Percentiles rank a stretch among this genome's conserved stretches.
phyloP scores from a whole-genome alignment of 2,888 invertebrate species.

The Onchidella celtica region DNA sequence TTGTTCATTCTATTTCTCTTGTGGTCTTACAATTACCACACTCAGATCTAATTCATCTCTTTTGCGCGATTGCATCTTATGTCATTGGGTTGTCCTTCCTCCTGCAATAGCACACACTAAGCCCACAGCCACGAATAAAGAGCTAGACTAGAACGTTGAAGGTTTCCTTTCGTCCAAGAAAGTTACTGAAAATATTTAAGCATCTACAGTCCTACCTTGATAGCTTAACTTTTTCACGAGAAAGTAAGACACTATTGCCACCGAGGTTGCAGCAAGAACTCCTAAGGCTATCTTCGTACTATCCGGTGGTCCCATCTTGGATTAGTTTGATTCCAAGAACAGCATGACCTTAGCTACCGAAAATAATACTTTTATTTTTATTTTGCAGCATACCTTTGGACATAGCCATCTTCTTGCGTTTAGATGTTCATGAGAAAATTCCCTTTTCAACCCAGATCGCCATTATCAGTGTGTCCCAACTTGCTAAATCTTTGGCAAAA shows the following conservation, averaged over 20 bases:
- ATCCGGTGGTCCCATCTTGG: constrained; percentile 57
- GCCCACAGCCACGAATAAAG: too few species aligned
- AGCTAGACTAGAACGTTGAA: too few species aligned
- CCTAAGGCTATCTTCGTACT: constrained; percentile 59
- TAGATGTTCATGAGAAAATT: too few species aligned
- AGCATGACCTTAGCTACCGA: not conserved
- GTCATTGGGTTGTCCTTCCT: constrained; percentile 36
- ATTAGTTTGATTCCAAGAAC: constrained; percentile 1
- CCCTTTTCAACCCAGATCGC: too few species aligned
- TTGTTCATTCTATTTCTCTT: too few species aligned
- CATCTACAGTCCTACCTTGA: too few species aligned
- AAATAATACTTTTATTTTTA: not conserved
- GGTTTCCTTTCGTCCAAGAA: not conserved
- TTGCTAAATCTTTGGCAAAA: too few species aligned
- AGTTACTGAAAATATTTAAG: not conserved
- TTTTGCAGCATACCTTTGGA: not conserved
- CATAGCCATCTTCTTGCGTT: too few species aligned
- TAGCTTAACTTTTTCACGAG: constrained; percentile 50
- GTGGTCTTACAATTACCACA: too few species aligned
- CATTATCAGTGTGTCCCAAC: too few species aligned
- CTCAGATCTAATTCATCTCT: too few species aligned
- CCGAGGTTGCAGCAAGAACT: constrained; percentile 58
- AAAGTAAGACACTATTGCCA: constrained; percentile 59
- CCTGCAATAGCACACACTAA: not conserved
- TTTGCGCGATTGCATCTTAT: too few species aligned